phyloP scores from a whole-genome alignment of 1,140 invertebrate species.

The Whitmania pigra region DNA sequence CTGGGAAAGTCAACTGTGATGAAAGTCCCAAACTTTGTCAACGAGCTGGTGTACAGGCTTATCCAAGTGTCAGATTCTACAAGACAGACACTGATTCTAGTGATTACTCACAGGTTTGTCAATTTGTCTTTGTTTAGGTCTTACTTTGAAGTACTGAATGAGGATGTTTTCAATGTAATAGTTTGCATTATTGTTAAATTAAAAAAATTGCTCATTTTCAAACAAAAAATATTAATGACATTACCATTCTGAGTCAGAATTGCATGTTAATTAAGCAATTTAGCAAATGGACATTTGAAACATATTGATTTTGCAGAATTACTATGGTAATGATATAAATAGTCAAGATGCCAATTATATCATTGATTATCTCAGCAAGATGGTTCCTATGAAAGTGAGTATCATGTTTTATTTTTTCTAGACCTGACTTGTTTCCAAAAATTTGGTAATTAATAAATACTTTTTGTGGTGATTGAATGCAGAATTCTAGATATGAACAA shows the following conservation, averaged over 20 bases:
- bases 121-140: background rate
- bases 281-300: no score
- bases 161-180: background rate
- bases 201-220: background rate
- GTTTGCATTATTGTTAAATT: background rate
- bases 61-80: constrained; percentile 48
- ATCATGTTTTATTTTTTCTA: no score
- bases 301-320: constrained; percentile 9
- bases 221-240: background rate
- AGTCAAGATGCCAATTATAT: constrained; percentile 20
- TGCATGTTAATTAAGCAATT: background rate
- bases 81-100: constrained; percentile 28
- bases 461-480: no score
- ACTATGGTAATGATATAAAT: constrained; percentile 22
- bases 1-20: constrained; percentile 51
- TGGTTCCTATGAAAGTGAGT: constrained; percentile 1
- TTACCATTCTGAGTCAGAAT: background rate
- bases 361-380: constrained; percentile 18
- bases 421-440: no score
- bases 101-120: background rate
- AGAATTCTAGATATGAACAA: no score
- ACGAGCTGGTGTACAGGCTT: constrained; percentile 44
- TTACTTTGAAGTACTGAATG: background rate
- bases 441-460: no score
- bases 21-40: constrained; percentile 41